Evolutionary conservation across 2,888 invertebrate genomes (phyloP), one percentile per base, ranked within the genome.

Genomic region (Ariolimax columbianus): DNA sequence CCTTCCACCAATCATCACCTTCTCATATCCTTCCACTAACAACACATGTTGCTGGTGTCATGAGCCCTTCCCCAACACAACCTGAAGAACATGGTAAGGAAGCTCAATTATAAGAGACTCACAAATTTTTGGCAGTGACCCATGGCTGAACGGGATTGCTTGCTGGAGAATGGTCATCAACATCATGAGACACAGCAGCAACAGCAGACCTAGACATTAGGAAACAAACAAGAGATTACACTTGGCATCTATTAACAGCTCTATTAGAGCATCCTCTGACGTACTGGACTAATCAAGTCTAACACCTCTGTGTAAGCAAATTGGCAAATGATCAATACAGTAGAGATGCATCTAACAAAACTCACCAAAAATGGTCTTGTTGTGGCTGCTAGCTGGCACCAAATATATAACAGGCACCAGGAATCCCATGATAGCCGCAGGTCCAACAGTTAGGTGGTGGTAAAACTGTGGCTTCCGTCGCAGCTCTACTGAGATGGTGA

Each of bases 331-430:
- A 55, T 23, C 3, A 23, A 19, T 55, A 17, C 17, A 55, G 14
- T 2, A 55, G n/a, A n/a, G n/a, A n/a, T n/a, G n/a, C n/a, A n/a
- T n/a, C n/a, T n/a, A 9, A 33, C n/a, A 63, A 73, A 73, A 82
- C 94, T 98, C 97, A 95, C 98, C 98, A 93, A 99, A 96, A 93
- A 98, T 97, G 91, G 99, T 98, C 96, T 98, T 99, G 95, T 98
- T 98, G 68, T 98, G 98, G 0, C 98, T 98, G 94, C 98, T 98
- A 43, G 98, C 97, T 0, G 98, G 98, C 86, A 98, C 95, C 93
- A 98, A 98, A 95, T 99, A 99, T 63, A 99, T 98, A 77, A 98
- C 95, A n/a, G 98, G 97, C 1, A 98, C 98, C 84, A 98, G 95
- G 94, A 98, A 98, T 4, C 98, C 98, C 88, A 98, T 96, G 17